phyloP scores from a whole-genome alignment of 2,797 vertebrate genomes.

The Myotis findleyi region DNA sequence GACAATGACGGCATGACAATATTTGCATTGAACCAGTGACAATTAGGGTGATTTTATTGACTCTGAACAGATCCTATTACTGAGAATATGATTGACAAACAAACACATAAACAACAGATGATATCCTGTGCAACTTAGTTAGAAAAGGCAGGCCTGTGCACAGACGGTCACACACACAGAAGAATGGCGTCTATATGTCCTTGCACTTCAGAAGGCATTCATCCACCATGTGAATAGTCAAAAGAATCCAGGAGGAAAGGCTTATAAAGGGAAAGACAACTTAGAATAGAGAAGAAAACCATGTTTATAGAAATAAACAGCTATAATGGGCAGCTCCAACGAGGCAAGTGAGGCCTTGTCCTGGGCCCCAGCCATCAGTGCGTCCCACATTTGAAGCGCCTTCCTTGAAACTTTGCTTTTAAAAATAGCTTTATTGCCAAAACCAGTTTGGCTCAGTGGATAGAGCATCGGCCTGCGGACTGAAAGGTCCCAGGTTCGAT shows the following conservation, averaged over 20 bases:
- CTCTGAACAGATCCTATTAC: background rate
- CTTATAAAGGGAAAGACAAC: background rate
- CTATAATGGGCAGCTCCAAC: background rate
- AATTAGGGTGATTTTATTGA: background rate
- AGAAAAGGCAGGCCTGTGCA: background rate
- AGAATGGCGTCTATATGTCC: background rate
- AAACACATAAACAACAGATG: background rate
- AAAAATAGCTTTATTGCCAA: background rate
- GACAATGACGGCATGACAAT: background rate
- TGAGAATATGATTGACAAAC: background rate
- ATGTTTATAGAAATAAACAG: background rate
- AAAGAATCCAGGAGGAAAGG: background rate
- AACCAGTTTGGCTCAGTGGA: too few species aligned
- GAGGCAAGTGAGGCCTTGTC: background rate
- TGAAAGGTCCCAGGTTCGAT: too few species aligned
- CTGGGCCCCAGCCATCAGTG: background rate
- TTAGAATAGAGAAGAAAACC: background rate
- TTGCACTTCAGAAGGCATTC: background rate
- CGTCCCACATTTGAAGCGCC: background rate
- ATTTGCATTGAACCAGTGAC: conserved; percentile 3
- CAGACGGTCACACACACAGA: background rate
- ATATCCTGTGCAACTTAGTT: background rate
- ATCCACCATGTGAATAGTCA: background rate
- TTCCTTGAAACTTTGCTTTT: conserved; percentile 4
- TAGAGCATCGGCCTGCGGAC: too few species aligned